Conservation (phyloP, 2,797 vertebrate genomes). For the Poeciliopsis presidionis region DNA sequence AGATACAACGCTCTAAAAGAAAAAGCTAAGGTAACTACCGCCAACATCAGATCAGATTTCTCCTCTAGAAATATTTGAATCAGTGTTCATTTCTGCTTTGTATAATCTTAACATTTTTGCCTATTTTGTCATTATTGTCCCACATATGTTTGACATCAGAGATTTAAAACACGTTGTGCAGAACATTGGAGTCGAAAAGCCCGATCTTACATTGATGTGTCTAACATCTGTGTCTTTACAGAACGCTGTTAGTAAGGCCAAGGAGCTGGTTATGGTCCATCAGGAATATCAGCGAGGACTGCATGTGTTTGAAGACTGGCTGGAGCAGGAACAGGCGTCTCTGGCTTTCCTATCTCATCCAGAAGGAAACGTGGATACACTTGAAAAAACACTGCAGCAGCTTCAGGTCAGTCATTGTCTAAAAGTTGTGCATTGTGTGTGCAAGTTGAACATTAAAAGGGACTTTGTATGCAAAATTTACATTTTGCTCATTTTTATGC, state of each 20-base stretch:
- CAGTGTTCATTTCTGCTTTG: background rate
- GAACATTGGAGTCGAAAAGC: background rate
- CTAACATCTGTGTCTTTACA: conserved; percentile 60
- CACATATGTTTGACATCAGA: background rate
- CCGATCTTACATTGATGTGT: background rate
- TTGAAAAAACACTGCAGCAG: conserved; percentile 85
- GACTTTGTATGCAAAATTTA: no score
- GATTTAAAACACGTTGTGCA: background rate
- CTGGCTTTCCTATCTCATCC: conserved; percentile 84
- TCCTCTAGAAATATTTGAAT: conserved; percentile 30
- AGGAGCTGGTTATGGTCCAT: conserved; percentile 89
- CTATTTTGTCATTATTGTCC: background rate
- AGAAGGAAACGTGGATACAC: conserved; percentile 85
- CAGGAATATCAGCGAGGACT: conserved; percentile 92
- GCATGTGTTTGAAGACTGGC: conserved; percentile 92
- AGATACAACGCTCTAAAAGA: conserved; percentile 86
- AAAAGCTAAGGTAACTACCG: conserved; percentile 84
- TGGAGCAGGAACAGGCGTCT: conserved; percentile 90
- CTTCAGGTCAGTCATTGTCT: conserved; percentile 81
- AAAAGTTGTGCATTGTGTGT: background rate
- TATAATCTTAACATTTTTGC: background rate
- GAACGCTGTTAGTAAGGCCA: conserved; percentile 88
- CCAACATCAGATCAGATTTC: conserved; percentile 4
- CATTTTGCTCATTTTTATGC: no score
- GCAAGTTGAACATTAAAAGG: background rate